Evolutionary conservation across 2,113 vertebrate species (phyloP).

Genomic region (Vireo altiloquus): DNA sequence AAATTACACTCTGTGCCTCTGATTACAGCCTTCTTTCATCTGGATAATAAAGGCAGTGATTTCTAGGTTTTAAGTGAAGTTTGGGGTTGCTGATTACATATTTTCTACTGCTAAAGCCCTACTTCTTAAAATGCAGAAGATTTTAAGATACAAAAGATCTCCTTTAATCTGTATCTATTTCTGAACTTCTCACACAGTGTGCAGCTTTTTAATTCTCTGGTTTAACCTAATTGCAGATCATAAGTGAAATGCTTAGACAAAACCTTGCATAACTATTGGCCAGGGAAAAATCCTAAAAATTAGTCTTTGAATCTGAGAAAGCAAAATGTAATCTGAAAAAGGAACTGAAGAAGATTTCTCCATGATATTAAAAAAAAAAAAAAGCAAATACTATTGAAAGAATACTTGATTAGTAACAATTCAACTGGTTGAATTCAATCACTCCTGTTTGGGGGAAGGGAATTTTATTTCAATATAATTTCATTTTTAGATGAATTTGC

Average conservation of each 20-base stretch:
- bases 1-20: not conserved
- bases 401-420: not conserved
- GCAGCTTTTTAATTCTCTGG: not conserved
- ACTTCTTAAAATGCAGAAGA: not conserved
- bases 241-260: slow-evolving; percentile 26
- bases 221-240: not conserved
- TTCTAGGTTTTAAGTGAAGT: not conserved
- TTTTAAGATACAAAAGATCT: slow-evolving; percentile 8
- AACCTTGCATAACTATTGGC: not conserved
- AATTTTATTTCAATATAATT: not conserved
- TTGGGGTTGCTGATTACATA: slow-evolving; percentile 9
- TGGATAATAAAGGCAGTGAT: not conserved
- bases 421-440: not conserved
- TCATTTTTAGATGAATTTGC: not conserved
- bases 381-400: not conserved
- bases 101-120: not conserved
- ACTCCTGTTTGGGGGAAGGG: not conserved
- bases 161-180: slow-evolving; percentile 19
- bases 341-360: not conserved
- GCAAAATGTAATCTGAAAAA: not conserved
- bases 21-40: not conserved
- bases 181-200: not conserved
- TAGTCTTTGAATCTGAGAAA: not conserved
- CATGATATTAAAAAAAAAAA: not conserved
- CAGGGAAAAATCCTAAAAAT: not conserved